These are phyloP conservation scores for Epinotia bilunana DNA, from an alignment of 2,888 invertebrate genomes.

Conservation along the genomic window DNA sequence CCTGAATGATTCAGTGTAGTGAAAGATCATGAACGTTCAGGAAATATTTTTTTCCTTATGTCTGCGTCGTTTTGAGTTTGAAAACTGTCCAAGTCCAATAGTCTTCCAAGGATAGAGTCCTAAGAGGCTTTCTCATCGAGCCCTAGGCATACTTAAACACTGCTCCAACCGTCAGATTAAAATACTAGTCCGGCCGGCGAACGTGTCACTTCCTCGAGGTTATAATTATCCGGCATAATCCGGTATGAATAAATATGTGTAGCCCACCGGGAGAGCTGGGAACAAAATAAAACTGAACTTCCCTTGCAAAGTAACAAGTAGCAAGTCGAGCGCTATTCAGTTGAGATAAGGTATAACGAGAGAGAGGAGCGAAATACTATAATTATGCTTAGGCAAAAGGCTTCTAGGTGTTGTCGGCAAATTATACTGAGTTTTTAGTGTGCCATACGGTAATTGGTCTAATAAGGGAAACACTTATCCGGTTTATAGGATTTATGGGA, in stretches of 20 bases:
- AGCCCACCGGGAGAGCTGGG: constrained; percentile 37
- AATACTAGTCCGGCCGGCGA: constrained; percentile 22
- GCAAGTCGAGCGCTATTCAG: not conserved
- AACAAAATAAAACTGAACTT: constrained; percentile 17
- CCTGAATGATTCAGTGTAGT: too few relatives aligned
- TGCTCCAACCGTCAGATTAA: constrained; percentile 28
- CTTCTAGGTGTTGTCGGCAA: too few relatives aligned
- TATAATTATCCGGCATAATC: constrained; percentile 40
- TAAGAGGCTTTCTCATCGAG: constrained; percentile 13
- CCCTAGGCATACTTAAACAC: constrained; percentile 17
- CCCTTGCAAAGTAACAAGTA: constrained; percentile 16
- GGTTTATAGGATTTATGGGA: too few relatives aligned
- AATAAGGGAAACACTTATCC: too few relatives aligned
- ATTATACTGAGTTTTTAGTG: too few relatives aligned
- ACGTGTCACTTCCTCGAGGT: constrained; percentile 42
- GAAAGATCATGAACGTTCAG: too few relatives aligned
- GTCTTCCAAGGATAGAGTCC: too few relatives aligned
- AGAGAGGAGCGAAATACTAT: not conserved
- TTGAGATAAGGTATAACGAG: not conserved
- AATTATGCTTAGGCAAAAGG: not conserved
- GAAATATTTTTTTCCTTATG: too few relatives aligned
- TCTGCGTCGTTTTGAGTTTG: not conserved
- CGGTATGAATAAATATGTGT: constrained; percentile 33
- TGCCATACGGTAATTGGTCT: too few relatives aligned
- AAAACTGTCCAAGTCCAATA: not conserved